A percentile compares a stretch with the other conserved stretches of the same genome.
These are phyloP conservation scores for Trididemnum clinides DNA, from an alignment of 23 tunicate genomes.

Conservation along the genomic window DNA sequence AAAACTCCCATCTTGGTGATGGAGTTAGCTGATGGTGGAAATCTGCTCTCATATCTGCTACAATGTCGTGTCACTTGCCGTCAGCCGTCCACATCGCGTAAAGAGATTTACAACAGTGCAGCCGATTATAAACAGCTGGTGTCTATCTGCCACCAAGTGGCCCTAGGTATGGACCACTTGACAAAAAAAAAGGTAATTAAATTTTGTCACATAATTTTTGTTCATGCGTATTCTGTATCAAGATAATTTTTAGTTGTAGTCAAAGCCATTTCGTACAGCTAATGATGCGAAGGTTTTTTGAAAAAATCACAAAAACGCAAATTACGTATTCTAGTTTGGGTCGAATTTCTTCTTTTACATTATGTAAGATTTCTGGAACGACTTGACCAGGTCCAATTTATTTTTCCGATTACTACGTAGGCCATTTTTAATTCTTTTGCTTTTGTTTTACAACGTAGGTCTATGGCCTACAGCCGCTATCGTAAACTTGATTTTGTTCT, in stretches of 20 bases:
- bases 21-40: slow-evolving; percentile 60
- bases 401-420: too few relatives aligned
- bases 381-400: too few relatives aligned
- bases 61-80: slow-evolving; percentile 2
- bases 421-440: too few relatives aligned
- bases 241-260: not conserved
- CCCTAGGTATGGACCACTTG: slow-evolving; percentile 80
- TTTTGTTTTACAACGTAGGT: too few relatives aligned
- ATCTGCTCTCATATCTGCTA: slow-evolving; percentile 41
- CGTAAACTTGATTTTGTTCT: too few relatives aligned
- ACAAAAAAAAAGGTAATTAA: slow-evolving; percentile 62
- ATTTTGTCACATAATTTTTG: too few relatives aligned
- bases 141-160: slow-evolving; percentile 61
- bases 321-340: too few relatives aligned
- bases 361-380: too few relatives aligned
- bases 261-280: too few relatives aligned
- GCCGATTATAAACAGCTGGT: slow-evolving; percentile 34
- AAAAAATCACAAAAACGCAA: not conserved
- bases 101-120: not conserved
- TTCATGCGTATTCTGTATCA: not conserved
- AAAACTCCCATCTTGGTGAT: slow-evolving; percentile 62
- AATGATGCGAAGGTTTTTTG: too few relatives aligned
- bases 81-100: not conserved
- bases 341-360: too few relatives aligned
- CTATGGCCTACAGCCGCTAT: too few relatives aligned